Percentiles rank a stretch among this genome's conserved stretches.
phyloP scores from a whole-genome alignment of 2,113 vertebrate species.

The Galbula dea region DNA sequence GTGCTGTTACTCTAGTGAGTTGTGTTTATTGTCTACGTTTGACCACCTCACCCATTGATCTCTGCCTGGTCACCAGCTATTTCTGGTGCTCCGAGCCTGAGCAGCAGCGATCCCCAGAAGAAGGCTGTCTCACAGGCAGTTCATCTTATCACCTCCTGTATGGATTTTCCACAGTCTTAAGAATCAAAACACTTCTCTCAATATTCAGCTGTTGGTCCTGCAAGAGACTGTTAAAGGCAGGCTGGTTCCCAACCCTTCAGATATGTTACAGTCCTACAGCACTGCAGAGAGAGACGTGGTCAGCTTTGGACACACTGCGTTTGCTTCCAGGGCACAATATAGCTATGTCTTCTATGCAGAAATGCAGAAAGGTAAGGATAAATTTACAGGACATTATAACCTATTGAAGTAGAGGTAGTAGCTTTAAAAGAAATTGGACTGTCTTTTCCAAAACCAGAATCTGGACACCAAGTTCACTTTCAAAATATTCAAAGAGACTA shows the following conservation, averaged over 20 bases:
- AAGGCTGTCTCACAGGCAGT: accelerated
- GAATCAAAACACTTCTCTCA: not conserved
- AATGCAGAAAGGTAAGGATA: not conserved
- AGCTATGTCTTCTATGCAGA: not conserved
- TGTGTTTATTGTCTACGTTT: not conserved
- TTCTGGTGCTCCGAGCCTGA: not conserved
- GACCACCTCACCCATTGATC: not conserved
- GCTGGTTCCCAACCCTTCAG: accelerated
- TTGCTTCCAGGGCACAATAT: not conserved
- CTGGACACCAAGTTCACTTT: not conserved
- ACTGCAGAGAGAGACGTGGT: not conserved
- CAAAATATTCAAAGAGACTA: not conserved
- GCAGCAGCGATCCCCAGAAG: not conserved
- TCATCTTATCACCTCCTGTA: accelerated
- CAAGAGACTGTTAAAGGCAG: not conserved
- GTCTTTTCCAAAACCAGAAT: not conserved
- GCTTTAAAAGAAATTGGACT: not conserved
- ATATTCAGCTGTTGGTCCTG: not conserved
- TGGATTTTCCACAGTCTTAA: not conserved
- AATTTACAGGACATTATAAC: not conserved
- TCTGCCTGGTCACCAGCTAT: not conserved
- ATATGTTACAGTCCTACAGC: not conserved
- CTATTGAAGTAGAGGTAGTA: not conserved
- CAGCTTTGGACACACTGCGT: not conserved
- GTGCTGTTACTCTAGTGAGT: not conserved